These are phyloP conservation scores for Bombus waltoni DNA, from an alignment of 1,140 invertebrate species.

Conservation along the genomic window DNA sequence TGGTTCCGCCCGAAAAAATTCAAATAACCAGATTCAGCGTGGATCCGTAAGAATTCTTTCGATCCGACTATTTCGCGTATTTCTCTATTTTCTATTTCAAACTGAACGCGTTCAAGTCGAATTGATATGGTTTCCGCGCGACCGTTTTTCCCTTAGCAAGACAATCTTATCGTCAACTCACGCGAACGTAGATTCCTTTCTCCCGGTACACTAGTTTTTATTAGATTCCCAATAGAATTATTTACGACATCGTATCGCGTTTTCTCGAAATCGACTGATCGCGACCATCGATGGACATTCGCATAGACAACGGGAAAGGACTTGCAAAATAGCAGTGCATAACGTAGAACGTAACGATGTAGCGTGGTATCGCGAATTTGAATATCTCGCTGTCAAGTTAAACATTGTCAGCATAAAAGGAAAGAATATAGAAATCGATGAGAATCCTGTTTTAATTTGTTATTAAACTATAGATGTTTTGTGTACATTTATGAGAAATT, in stretches of 20 bases:
- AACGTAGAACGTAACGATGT: not conserved
- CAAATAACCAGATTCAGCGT: not conserved
- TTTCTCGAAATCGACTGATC: not conserved
- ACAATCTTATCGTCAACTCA: conserved; percentile 40
- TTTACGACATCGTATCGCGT: not conserved
- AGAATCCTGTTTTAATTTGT: not conserved
- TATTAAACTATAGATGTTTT: not conserved
- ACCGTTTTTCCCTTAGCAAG: not conserved
- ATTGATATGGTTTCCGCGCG: conserved; percentile 15
- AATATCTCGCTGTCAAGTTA: not conserved
- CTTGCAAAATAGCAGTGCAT: not conserved
- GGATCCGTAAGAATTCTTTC: not conserved
- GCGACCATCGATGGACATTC: not conserved
- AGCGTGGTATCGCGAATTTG: not conserved
- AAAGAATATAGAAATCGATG: not conserved
- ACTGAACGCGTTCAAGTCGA: not conserved
- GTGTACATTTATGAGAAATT: too few species aligned
- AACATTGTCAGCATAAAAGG: not conserved
- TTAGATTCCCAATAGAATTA: conserved; percentile 24
- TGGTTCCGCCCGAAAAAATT: conserved; percentile 6
- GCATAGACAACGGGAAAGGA: not conserved
- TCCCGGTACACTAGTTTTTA: conserved; percentile 7
- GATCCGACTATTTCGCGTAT: not conserved
- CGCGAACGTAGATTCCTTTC: conserved; percentile 1
- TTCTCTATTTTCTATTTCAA: not conserved